These are phyloP conservation scores for Gastrophysa polygoni DNA, from an alignment of 2,888 invertebrate species.

Conservation along the genomic window DNA sequence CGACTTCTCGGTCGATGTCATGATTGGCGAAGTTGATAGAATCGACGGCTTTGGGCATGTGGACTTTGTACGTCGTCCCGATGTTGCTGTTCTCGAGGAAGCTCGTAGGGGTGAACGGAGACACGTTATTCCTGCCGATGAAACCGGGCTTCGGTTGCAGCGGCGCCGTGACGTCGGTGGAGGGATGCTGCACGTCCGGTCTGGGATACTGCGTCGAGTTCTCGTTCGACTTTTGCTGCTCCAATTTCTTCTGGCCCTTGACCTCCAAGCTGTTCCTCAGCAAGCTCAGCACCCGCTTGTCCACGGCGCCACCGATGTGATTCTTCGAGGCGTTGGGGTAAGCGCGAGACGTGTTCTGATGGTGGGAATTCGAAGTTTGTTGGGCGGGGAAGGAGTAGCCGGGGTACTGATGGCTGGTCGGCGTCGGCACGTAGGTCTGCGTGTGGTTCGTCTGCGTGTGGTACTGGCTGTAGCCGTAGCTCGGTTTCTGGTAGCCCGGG, in stretches of 20 bases:
- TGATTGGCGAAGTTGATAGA: constrained; percentile 62
- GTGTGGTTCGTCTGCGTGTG: constrained; percentile 45
- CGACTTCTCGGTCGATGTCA: constrained; percentile 22
- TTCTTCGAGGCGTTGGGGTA: constrained; percentile 47
- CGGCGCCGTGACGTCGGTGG: constrained; percentile 56
- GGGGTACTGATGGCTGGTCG: constrained; percentile 50
- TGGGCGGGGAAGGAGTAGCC: constrained; percentile 43
- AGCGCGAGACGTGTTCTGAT: constrained; percentile 42
- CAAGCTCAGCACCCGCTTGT: constrained; percentile 74
- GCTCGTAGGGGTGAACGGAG: constrained; percentile 64
- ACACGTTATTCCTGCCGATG: constrained; percentile 61
- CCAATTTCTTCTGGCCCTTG: constrained; percentile 59
- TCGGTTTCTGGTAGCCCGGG: constrained; percentile 46
- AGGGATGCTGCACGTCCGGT: constrained; percentile 54
- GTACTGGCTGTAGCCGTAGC: constrained; percentile 44
- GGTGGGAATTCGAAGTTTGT: constrained; percentile 39
- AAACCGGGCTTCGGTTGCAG: constrained; percentile 59
- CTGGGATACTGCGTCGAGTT: constrained; percentile 42
- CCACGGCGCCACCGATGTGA: constrained; percentile 62
- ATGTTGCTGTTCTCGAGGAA: constrained; percentile 60
- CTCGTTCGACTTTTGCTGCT: constrained; percentile 50
- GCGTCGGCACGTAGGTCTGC: constrained; percentile 54
- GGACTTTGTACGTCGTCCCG: constrained; percentile 65
- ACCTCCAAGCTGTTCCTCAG: constrained; percentile 75
- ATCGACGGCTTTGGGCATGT: constrained; percentile 72